Conservation (phyloP, 2,113 vertebrate genomes). For the Lepus americanus region DNA sequence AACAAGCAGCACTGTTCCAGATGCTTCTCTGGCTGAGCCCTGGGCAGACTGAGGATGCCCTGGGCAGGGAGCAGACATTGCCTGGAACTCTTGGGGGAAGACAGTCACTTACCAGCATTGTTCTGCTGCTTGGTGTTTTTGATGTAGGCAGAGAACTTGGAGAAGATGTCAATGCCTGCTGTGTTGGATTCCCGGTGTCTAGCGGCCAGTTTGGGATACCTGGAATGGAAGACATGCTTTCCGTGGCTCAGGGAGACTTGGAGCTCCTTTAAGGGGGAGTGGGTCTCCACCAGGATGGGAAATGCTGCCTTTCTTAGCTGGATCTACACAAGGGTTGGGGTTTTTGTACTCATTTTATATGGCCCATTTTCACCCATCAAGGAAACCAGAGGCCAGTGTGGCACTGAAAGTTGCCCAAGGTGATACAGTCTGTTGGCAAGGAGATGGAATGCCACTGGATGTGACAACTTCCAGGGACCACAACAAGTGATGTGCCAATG, state of each 20-base stretch:
- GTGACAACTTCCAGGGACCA: neutral
- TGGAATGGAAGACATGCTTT: conserved; percentile 77
- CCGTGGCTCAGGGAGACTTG: neutral
- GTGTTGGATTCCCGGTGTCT: conserved; percentile 94
- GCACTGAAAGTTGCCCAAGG: neutral
- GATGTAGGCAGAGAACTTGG: conserved; percentile 97
- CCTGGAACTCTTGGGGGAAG: neutral
- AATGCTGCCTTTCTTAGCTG: neutral
- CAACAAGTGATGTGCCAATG: neutral
- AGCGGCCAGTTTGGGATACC: conserved; percentile 94
- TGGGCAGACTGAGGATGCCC: neutral
- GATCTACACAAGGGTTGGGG: neutral
- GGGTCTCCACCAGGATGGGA: no score
- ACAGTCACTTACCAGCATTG: conserved; percentile 90
- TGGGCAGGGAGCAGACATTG: rapidly evolving
- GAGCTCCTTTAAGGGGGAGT: neutral
- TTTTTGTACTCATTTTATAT: neutral
- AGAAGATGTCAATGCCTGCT: conserved; percentile 96
- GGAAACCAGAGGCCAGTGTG: neutral
- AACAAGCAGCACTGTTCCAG: neutral
- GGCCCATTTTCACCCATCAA: neutral
- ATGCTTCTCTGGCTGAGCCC: neutral
- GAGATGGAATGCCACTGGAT: neutral
- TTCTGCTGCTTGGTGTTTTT: conserved; percentile 95
- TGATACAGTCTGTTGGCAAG: neutral